Percentiles rank a stretch among this genome's conserved stretches.
phyloP scores from a whole-genome alignment of 1,140 invertebrate genomes.

The Drosophila santomea region DNA sequence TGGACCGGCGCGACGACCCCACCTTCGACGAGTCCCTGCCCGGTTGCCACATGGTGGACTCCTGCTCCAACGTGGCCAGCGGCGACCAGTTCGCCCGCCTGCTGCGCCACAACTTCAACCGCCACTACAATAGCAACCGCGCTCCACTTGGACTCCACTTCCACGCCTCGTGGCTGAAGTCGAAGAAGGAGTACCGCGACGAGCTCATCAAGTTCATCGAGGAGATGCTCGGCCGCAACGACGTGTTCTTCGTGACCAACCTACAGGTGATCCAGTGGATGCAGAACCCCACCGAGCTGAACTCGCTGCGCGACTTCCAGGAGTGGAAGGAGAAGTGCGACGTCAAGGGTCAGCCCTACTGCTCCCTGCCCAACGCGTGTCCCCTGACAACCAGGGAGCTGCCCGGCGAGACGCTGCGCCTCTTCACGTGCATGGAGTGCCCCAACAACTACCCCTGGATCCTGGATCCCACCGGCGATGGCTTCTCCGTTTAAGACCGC shows the following conservation, averaged over 20 bases:
- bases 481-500: constrained; percentile 90
- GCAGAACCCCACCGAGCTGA: constrained; percentile 96
- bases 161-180: constrained; percentile 97
- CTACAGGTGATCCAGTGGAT: constrained; percentile 98
- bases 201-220: constrained; percentile 97
- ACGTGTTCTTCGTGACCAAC: constrained; percentile 97
- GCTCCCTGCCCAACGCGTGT: constrained; percentile 95
- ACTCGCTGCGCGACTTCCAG: constrained; percentile 94
- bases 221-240: constrained; percentile 94
- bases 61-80: constrained; percentile 95
- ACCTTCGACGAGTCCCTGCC: constrained; percentile 95
- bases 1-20: constrained; percentile 95
- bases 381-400: constrained; percentile 95
- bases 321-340: constrained; percentile 98
- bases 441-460: constrained; percentile 98
- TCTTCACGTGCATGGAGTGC: constrained; percentile 98
- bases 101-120: constrained; percentile 96
- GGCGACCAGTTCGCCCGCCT: constrained; percentile 95
- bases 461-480: constrained; percentile 96
- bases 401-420: constrained; percentile 95
- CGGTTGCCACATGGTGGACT: constrained; percentile 97
- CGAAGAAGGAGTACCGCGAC: constrained; percentile 96
- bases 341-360: constrained; percentile 96
- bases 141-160: constrained; percentile 97
- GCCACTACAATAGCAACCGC: constrained; percentile 96